Evolutionary conservation across 2,113 vertebrate genomes (phyloP).

Genomic region (Dolichallabes microphthalmus): DNA sequence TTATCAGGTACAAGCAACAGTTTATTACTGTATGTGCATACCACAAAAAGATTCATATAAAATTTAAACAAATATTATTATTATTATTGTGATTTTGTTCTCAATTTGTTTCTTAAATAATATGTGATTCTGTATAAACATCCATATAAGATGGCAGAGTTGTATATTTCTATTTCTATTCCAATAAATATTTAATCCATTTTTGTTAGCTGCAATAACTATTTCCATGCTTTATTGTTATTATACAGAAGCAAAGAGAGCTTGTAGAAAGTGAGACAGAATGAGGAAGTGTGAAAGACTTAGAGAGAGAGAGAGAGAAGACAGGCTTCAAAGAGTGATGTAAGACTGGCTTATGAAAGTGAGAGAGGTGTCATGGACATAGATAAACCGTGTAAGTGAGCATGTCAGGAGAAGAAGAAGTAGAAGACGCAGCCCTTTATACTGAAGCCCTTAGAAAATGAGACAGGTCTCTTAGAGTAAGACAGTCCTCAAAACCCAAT

Average conservation of each 20-base stretch:
- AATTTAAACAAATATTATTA: not conserved
- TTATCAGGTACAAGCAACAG: not conserved
- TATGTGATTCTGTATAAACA: not conserved
- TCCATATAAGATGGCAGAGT: not conserved
- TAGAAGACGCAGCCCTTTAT: too few species aligned
- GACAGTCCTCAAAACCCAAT: not conserved
- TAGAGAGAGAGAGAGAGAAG: not conserved
- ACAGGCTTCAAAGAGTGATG: not conserved
- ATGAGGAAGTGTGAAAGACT: not conserved
- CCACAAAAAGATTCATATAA: not conserved
- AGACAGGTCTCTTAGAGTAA: not conserved
- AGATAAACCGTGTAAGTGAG: too few species aligned
- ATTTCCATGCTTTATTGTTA: not conserved
- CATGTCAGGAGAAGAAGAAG: too few species aligned
- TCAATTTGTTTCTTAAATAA: not conserved
- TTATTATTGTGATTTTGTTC: not conserved
- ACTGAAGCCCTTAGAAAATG: not conserved
- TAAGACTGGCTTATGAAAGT: not conserved
- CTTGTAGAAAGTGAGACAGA: not conserved
- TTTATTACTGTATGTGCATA: not conserved
- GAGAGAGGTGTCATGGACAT: not conserved
- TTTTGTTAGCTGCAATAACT: not conserved
- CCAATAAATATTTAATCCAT: not conserved
- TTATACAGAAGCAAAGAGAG: not conserved
- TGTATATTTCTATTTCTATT: not conserved